Evolutionary conservation across 2,888 invertebrate species (phyloP).

Genomic region (Papilio demoleus): DNA sequence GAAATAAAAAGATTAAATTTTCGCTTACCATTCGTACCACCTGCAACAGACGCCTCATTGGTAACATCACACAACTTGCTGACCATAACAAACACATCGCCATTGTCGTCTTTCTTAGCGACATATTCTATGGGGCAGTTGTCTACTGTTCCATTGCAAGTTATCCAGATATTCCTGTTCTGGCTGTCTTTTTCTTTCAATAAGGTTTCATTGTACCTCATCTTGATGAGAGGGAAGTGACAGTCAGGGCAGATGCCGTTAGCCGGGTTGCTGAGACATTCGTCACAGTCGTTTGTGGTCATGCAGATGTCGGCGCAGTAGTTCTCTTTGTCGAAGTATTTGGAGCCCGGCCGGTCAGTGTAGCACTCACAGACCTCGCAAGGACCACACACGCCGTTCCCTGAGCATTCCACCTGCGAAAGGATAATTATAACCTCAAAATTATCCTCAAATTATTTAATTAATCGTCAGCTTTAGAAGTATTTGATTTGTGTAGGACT

Average conservation of each 20-base stretch:
- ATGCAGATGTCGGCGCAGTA: conserved; percentile 68
- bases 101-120: conserved; percentile 55
- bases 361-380: conserved; percentile 67
- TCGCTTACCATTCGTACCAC: conserved; percentile 57
- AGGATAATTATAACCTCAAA: too few relatives aligned
- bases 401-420: conserved; percentile 60
- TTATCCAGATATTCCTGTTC: conserved; percentile 61
- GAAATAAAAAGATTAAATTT: neutral
- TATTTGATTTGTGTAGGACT: too few relatives aligned
- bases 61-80: conserved; percentile 53
- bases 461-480: neutral
- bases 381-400: conserved; percentile 65
- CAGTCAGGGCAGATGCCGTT: conserved; percentile 48
- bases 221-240: conserved; percentile 47
- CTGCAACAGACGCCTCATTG: conserved; percentile 44
- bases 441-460: too few relatives aligned
- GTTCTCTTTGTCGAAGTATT: conserved; percentile 63
- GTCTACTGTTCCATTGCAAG: conserved; percentile 57
- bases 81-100: conserved; percentile 58
- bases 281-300: conserved; percentile 55
- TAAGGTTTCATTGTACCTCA: conserved; percentile 51
- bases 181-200: conserved; percentile 49
- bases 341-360: conserved; percentile 60
- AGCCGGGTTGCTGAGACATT: conserved; percentile 55
- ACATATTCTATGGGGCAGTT: conserved; percentile 57